Evolutionary conservation across 1,140 invertebrate species (phyloP).

Genomic region (Eumeta japonica): DNA sequence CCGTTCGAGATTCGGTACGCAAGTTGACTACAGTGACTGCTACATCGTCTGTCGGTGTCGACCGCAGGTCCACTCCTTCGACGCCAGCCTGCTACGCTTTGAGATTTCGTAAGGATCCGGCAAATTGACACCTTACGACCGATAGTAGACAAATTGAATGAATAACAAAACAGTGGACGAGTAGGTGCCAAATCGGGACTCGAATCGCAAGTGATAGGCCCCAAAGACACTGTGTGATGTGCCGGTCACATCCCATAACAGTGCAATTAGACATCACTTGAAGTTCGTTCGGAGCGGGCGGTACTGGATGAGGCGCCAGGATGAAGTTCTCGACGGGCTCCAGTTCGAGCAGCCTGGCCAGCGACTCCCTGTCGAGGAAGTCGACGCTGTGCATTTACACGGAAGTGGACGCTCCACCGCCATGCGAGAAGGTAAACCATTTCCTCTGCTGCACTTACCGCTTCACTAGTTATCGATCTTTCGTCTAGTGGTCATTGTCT

Average conservation of each 20-base stretch:
- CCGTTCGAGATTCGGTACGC: background rate
- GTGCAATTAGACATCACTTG: slow-evolving; percentile 46
- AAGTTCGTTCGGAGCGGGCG: slow-evolving; percentile 12
- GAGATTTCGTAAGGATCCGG: background rate
- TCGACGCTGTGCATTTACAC: slow-evolving; percentile 59
- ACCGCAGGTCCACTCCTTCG: background rate
- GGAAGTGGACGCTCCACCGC: slow-evolving; percentile 37
- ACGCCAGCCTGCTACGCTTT: background rate
- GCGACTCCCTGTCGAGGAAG: slow-evolving; percentile 58
- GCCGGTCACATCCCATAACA: slow-evolving; percentile 37
- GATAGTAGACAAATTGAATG: background rate
- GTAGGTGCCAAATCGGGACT: background rate
- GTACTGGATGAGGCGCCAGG: slow-evolving; percentile 17
- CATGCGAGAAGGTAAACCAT: slow-evolving; percentile 45
- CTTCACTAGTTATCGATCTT: no score
- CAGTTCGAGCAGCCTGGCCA: slow-evolving; percentile 55
- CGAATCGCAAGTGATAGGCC: background rate
- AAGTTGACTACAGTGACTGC: background rate
- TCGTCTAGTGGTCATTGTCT: no score
- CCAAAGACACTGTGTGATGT: slow-evolving; percentile 42
- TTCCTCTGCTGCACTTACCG: no score
- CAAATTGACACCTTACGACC: background rate
- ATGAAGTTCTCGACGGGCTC: slow-evolving; percentile 60
- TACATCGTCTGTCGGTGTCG: background rate
- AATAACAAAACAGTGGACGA: background rate